Evolutionary conservation across 2,113 vertebrate species (phyloP).

Genomic region (Epinephelus lanceolatus): DNA sequence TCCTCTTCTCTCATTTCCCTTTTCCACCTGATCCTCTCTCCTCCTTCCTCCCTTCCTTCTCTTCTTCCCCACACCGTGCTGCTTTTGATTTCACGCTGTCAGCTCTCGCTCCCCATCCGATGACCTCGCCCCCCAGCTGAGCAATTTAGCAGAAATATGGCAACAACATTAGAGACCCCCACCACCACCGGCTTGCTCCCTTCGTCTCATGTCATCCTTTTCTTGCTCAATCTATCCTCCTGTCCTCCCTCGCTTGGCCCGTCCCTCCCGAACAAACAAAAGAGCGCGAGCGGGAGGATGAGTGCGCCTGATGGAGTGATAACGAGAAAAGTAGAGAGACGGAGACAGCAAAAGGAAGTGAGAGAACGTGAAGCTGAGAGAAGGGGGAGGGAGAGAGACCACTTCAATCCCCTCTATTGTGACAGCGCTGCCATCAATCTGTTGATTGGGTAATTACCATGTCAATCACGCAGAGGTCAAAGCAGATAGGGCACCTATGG

Average conservation of each 20-base stretch:
- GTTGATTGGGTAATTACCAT: conserved; percentile 90
- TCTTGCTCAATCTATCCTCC: conserved; percentile 34
- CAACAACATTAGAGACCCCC: conserved; percentile 82
- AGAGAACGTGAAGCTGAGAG: conserved; percentile 57
- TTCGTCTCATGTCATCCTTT: conserved; percentile 62
- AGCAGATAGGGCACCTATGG: conserved; percentile 80
- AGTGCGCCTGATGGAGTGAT: conserved; percentile 75
- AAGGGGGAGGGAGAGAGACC: conserved; percentile 73
- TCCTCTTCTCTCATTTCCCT: conserved; percentile 52
- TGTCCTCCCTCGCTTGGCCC: conserved; percentile 1
- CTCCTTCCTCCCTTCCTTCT: background rate
- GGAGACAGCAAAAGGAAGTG: conserved; percentile 48
- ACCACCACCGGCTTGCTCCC: conserved; percentile 49
- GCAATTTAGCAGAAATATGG: conserved; percentile 82
- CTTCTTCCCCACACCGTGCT: background rate
- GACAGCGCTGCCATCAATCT: conserved; percentile 85
- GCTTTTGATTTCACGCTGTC: conserved; percentile 55
- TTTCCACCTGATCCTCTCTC: conserved; percentile 16
- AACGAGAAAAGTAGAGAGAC: conserved; percentile 60
- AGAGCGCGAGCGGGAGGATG: conserved; percentile 58
- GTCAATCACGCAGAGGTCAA: conserved; percentile 91
- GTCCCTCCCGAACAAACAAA: conserved; percentile 71
- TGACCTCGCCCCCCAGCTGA: conserved; percentile 71
- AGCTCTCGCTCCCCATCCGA: conserved; percentile 44
- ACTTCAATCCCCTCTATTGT: conserved; percentile 85